phyloP scores from a whole-genome alignment of 2,888 invertebrate genomes.

The Cryptocephalus moraei region DNA sequence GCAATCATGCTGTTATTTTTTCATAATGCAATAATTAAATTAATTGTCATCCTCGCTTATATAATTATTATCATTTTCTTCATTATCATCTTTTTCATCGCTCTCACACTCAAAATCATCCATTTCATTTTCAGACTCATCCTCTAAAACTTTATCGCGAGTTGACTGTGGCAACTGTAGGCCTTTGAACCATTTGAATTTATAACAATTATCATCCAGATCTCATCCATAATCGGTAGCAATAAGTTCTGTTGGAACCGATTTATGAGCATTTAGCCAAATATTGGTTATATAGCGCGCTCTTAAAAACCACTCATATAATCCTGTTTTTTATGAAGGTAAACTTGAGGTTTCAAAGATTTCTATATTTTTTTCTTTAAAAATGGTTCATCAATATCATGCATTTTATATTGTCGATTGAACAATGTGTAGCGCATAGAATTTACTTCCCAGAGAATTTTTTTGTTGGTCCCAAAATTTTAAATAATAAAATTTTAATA shows the following conservation, averaged over 20 bases:
- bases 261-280: slow-evolving; percentile 15
- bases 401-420: slow-evolving; percentile 2
- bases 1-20: no score
- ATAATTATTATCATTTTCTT: background rate
- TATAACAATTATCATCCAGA: background rate
- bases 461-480: background rate
- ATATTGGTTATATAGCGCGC: slow-evolving; percentile 16
- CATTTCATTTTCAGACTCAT: background rate
- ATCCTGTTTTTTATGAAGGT: slow-evolving; percentile 18
- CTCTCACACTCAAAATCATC: background rate
- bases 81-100: background rate
- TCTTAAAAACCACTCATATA: slow-evolving; percentile 14
- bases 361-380: slow-evolving; percentile 8
- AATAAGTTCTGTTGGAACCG: background rate
- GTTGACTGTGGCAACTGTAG: background rate
- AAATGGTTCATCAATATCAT: background rate
- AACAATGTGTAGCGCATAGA: background rate
- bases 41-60: background rate
- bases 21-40: no score
- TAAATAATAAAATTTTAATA: no score
- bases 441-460: background rate
- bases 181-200: background rate
- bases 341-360: slow-evolving; percentile 15
- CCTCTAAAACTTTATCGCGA: background rate
- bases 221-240: background rate